phyloP scores from a whole-genome alignment of 2,888 invertebrate genomes.

The Neoaliturus tenellus region DNA sequence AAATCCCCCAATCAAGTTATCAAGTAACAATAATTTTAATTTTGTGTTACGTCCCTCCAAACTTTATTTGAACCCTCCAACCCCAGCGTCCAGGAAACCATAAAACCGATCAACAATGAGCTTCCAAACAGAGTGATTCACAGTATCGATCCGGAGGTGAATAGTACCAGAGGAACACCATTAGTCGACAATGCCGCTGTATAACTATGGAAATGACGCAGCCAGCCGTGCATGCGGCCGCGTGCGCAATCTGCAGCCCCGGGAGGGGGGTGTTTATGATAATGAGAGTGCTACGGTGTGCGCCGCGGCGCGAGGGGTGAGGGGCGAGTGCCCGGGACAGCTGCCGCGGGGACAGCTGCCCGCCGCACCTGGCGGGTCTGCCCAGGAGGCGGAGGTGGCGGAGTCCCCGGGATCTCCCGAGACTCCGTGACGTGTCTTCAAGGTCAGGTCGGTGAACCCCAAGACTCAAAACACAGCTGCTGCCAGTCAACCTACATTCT shows the following conservation, averaged over 20 bases:
- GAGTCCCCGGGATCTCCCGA: neutral
- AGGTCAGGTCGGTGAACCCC: slow-evolving; percentile 16
- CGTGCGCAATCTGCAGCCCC: slow-evolving; percentile 48
- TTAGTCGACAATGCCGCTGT: neutral
- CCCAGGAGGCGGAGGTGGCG: neutral
- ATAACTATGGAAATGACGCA: slow-evolving; percentile 33
- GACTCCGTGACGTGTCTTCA: neutral
- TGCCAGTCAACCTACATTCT: neutral
- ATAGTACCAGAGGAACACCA: slow-evolving; percentile 2
- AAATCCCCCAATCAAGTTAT: too few species aligned
- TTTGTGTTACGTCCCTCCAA: too few species aligned
- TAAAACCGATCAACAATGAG: neutral
- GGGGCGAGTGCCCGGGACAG: neutral
- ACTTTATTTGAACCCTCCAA: neutral
- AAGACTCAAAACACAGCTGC: slow-evolving; percentile 1
- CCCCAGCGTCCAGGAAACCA: slow-evolving; percentile 6
- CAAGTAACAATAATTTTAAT: too few species aligned
- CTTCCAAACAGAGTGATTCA: neutral
- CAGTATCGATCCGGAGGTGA: neutral
- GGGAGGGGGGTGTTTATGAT: slow-evolving; percentile 46
- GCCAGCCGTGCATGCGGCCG: neutral
- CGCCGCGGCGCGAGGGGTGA: neutral
- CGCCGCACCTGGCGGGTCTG: neutral
- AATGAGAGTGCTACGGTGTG: slow-evolving; percentile 44
- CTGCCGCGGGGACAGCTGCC: slow-evolving; percentile 1